Percentiles rank a stretch among this genome's conserved stretches.
phyloP scores from a whole-genome alignment of 2,113 vertebrate genomes.

The Aegithalos caudatus region DNA sequence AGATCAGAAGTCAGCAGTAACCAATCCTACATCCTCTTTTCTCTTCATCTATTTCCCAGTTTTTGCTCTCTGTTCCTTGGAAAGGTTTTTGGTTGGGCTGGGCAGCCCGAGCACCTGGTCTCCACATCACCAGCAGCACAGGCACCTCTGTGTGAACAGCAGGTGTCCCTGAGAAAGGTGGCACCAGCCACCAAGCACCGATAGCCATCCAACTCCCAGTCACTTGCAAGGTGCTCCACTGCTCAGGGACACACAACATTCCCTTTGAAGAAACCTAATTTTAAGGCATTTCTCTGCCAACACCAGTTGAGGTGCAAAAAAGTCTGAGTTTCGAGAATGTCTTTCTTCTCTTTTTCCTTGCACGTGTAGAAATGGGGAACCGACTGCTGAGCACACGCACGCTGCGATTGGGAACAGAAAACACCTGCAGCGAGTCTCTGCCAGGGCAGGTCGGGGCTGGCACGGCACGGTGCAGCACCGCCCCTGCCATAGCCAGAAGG shows the following conservation, averaged over 20 bases:
- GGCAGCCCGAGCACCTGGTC: neutral
- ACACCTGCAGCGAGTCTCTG: neutral
- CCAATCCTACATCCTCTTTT: neutral
- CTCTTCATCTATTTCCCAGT: neutral
- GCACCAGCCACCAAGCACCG: accelerated
- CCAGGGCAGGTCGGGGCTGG: neutral
- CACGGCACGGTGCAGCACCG: neutral
- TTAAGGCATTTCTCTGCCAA: neutral
- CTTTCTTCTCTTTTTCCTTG: neutral
- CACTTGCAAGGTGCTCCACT: neutral
- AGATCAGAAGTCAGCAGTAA: neutral
- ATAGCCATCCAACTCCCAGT: neutral
- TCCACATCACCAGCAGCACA: neutral
- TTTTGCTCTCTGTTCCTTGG: neutral
- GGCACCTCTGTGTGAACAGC: accelerated
- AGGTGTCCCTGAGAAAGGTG: neutral
- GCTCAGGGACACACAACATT: accelerated
- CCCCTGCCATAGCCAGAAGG: neutral
- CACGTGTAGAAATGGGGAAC: neutral
- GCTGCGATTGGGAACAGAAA: neutral
- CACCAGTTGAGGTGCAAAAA: neutral
- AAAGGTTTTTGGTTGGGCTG: neutral
- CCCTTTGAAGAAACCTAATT: neutral
- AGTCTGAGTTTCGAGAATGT: neutral
- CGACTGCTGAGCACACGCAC: neutral